Evolutionary conservation across 2,113 vertebrate genomes (phyloP).

Genomic region (Cebidichthys violaceus): DNA sequence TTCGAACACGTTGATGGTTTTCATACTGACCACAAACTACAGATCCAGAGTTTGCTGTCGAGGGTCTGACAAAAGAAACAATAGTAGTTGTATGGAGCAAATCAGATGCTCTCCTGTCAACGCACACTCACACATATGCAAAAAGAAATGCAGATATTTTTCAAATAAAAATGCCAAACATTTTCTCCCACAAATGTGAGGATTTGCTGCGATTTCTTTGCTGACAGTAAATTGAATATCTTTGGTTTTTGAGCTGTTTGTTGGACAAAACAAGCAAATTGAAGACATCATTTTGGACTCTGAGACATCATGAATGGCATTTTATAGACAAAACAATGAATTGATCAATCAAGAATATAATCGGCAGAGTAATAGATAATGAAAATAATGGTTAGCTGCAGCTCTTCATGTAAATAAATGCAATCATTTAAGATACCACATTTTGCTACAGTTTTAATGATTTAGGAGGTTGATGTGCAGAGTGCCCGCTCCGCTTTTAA

Average conservation of each 20-base stretch:
- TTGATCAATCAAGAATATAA: background rate
- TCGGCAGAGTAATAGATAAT: background rate
- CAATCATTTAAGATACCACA: background rate
- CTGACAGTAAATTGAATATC: background rate
- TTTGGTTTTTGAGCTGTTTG: background rate
- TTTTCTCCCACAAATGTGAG: background rate
- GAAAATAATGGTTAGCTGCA: background rate
- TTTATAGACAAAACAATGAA: background rate
- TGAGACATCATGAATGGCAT: background rate
- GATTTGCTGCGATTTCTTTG: background rate
- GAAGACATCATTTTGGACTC: background rate
- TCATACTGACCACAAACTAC: background rate
- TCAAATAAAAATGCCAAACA: background rate
- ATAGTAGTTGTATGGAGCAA: background rate
- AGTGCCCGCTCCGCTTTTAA: background rate
- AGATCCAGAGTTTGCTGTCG: background rate
- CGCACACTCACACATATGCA: background rate
- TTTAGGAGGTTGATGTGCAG: background rate
- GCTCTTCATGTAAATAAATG: background rate
- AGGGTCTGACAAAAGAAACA: background rate
- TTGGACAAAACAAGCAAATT: background rate
- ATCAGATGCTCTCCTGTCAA: background rate
- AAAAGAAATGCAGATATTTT: background rate
- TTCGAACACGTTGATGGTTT: slow-evolving; percentile 13
- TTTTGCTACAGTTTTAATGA: background rate